A percentile compares a stretch with the other conserved stretches of the same genome.
These are phyloP conservation scores for Promerops cafer DNA, from an alignment of 2,113 vertebrate genomes.

Conservation along the genomic window DNA sequence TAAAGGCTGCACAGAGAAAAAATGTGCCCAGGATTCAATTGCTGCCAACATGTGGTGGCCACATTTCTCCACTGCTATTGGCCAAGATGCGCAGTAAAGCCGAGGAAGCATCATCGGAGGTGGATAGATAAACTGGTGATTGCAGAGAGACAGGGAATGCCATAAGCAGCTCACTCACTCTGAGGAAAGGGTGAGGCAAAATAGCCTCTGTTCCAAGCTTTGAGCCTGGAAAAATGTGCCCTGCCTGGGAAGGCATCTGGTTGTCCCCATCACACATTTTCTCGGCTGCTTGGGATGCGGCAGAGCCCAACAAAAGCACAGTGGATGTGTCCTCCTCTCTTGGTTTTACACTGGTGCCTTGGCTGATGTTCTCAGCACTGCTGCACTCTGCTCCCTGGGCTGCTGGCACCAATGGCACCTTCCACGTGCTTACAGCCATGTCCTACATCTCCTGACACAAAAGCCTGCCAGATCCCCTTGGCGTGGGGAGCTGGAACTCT, in stretches of 20 bases:
- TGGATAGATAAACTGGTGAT: conserved; percentile 22
- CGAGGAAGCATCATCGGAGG: conserved; percentile 48
- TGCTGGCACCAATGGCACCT: neutral
- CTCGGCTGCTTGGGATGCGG: neutral
- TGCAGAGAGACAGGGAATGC: neutral
- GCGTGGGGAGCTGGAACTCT: neutral
- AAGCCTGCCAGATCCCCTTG: rapidly evolving
- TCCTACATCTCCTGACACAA: neutral
- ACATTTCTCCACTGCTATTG: conserved; percentile 71
- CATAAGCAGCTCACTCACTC: neutral
- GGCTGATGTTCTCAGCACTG: neutral
- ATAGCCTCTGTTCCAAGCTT: neutral
- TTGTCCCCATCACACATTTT: neutral
- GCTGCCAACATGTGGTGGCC: conserved; percentile 85
- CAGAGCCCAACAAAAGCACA: neutral
- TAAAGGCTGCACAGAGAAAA: conserved; percentile 72
- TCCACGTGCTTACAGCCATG: neutral
- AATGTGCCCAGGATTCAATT: conserved; percentile 73
- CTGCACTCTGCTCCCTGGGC: neutral
- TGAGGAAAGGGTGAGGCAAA: neutral
- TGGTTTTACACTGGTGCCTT: neutral
- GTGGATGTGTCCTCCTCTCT: neutral
- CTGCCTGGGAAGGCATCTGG: neutral
- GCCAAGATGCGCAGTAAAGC: neutral
- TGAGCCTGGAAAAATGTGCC: neutral